A percentile compares a stretch with the other conserved stretches of the same genome.
phyloP scores from a whole-genome alignment of 2,113 vertebrate genomes.

The Balaeniceps rex region DNA sequence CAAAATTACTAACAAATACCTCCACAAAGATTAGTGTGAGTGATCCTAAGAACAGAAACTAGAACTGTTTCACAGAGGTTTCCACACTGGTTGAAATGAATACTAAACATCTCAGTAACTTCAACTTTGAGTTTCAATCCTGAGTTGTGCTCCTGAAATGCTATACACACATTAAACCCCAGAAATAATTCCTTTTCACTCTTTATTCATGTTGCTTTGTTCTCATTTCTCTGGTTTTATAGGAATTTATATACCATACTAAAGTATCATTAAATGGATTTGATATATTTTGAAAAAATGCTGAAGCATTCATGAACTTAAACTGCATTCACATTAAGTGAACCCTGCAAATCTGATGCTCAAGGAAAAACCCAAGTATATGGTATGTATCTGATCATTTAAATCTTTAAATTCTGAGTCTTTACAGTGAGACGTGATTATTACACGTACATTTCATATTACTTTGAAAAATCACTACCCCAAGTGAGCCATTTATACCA shows the following conservation, averaged over 20 bases:
- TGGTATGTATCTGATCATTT: neutral
- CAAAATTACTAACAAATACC: neutral
- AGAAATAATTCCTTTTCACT: neutral
- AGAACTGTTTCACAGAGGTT: neutral
- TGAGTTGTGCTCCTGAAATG: neutral
- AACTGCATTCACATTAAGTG: neutral
- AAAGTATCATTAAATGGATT: neutral
- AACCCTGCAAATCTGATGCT: neutral
- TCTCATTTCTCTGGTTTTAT: neutral
- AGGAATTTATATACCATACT: neutral
- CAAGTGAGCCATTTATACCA: neutral
- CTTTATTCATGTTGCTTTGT: neutral
- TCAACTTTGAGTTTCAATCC: neutral
- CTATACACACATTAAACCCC: neutral
- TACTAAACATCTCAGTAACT: neutral
- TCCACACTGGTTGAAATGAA: neutral
- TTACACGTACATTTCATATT: neutral
- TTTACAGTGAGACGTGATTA: neutral
- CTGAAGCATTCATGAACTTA: neutral
- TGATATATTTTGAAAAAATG: neutral
- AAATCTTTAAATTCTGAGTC: neutral
- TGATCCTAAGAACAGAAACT: neutral
- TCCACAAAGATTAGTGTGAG: neutral
- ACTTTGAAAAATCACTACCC: neutral
- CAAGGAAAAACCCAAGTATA: neutral